These are phyloP conservation scores for Nesometra sesokonis DNA, from an alignment of 35 echinoderm and acorn worm species.

Conservation along the genomic window DNA sequence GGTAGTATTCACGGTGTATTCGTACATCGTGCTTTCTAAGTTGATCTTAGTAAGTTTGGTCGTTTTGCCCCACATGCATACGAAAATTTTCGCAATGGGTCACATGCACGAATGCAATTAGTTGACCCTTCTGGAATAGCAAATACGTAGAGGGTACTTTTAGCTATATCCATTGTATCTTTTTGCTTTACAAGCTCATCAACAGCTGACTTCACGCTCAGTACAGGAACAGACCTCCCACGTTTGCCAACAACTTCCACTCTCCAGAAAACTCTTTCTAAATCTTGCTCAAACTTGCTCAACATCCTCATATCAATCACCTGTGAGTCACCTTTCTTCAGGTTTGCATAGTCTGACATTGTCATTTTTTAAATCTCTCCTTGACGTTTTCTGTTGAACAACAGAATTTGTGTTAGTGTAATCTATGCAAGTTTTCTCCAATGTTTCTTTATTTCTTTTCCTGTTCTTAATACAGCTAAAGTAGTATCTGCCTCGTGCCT, in stretches of 20 bases:
- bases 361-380: constrained; percentile 57
- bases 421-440: constrained; percentile 41
- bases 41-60: constrained; percentile 17
- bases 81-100: constrained; percentile 14
- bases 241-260: constrained; percentile 59
- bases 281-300: constrained; percentile 36
- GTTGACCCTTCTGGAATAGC: background rate
- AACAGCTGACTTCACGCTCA: constrained; percentile 17
- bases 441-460: background rate
- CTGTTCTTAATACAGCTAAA: background rate
- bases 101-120: constrained; percentile 16
- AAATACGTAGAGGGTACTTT: constrained; percentile 5
- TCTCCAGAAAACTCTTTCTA: constrained; percentile 18
- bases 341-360: constrained; percentile 25
- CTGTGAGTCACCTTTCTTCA: constrained; percentile 38
- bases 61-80: constrained; percentile 24
- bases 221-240: constrained; percentile 33
- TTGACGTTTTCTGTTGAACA: constrained; percentile 51
- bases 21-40: constrained; percentile 35
- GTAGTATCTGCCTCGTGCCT: background rate
- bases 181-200: constrained; percentile 29
- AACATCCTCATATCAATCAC: constrained; percentile 31
- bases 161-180: constrained; percentile 11
- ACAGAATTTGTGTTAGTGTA: constrained; percentile 43
- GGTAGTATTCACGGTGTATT: constrained; percentile 4